Conservation (phyloP, 2,113 vertebrate species). For the Neotragus moschatus region DNA sequence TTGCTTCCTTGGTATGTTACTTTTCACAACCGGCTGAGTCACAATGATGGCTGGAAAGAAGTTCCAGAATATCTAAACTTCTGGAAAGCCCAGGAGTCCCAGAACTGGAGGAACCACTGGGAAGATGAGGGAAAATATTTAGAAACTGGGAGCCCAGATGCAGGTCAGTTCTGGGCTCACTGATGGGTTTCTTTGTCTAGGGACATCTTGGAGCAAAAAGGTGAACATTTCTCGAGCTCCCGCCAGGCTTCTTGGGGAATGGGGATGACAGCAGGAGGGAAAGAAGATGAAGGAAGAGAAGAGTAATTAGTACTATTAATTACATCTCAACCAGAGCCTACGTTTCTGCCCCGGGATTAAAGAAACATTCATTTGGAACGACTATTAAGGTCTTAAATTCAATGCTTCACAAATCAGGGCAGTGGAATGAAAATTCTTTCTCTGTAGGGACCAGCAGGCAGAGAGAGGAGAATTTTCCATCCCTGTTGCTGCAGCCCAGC, state of each 20-base stretch:
- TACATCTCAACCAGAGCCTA: constrained; percentile 58
- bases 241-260: background rate
- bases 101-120: background rate
- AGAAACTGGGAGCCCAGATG: background rate
- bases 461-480: background rate
- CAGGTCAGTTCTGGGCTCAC: background rate
- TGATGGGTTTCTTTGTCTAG: background rate
- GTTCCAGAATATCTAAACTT: constrained; percentile 2
- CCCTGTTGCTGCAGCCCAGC: background rate
- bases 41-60: background rate
- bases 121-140: background rate
- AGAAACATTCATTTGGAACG: constrained; percentile 57
- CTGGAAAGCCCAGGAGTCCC: background rate
- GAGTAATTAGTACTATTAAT: constrained; percentile 73
- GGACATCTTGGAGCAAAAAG: background rate
- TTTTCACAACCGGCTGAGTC: background rate
- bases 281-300: constrained; percentile 3
- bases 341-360: constrained; percentile 63
- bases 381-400: constrained; percentile 68
- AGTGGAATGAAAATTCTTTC: constrained; percentile 44
- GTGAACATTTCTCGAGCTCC: background rate
- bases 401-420: constrained; percentile 48
- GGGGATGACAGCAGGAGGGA: background rate
- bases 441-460: constrained; percentile 42
- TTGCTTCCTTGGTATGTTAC: background rate